Evolutionary conservation across 2,113 vertebrate species (phyloP), one percentile per base, ranked within the genome.

Genomic region (Thalassarche chlororhynchos): DNA sequence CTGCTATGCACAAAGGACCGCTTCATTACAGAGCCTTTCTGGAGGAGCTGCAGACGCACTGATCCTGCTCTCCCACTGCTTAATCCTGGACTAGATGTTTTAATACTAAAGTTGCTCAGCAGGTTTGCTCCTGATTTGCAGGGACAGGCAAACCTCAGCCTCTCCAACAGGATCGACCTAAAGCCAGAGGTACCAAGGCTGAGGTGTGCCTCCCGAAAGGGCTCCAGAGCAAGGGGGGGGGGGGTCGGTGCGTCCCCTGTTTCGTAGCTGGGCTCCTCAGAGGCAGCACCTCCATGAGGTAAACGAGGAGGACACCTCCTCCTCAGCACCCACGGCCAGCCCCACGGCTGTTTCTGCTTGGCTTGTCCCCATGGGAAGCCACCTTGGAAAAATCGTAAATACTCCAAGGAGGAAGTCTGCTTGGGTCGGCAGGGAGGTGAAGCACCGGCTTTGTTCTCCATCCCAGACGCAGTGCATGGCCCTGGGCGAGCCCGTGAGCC

Each of bases 241-340:
- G 14, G 36, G n/a, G 12, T 12, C 0, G 1, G 69, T 4, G 2
- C 38, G 19, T 42, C 31, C 40, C 55, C 13, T 0, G 0, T 17
- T 58, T 19, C 0, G 0, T 12, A 64, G 64, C 54, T 4, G 40
- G 51, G 25, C 44, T 38, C 34, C 66, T 34, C 2, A 26, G 24
- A 66, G 32, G 64, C 44, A 58, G 70, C 84, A 28, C 71, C 62
- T 78, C 29, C 44, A 7, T n/a, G 31, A 9, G 70, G 28, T 12
- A 28, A 13, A 65, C 0, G 32, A 68, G 62, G 62, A 87, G 72
- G 64, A n/a, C 25, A 32, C 44, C 57, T 32, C 54, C 47, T 68
- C 12, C 36, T 40, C 74, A 19, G 85, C 1, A 2, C 60, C 47
- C 49, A 28, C 0, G 3, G 66, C 46, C 76, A 46, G 54, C 60